Evolutionary conservation across 2,888 invertebrate genomes (phyloP).

Genomic region (Phalera bucephala): DNA sequence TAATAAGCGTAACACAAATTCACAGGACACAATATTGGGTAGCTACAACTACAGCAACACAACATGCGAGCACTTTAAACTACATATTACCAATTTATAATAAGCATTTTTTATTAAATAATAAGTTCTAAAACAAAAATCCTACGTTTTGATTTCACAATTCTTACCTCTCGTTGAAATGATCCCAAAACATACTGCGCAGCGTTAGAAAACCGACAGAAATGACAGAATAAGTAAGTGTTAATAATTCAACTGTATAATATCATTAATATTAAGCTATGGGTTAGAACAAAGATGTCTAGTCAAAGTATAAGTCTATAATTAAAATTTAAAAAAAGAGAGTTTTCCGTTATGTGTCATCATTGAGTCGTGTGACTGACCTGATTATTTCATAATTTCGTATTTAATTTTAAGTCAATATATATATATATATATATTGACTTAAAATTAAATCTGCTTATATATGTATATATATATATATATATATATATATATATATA

Average conservation of each 20-base stretch:
- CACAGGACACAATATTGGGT: constrained; percentile 83
- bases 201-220: constrained; percentile 89
- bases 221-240: constrained; percentile 82
- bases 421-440: too few species aligned
- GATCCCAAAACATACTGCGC: constrained; percentile 99
- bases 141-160: constrained; percentile 55
- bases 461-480: too few species aligned
- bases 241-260: constrained; percentile 44
- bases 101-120: constrained; percentile 27
- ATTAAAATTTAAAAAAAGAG: too few species aligned
- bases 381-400: too few species aligned
- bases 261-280: constrained; percentile 55
- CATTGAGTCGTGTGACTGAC: too few species aligned
- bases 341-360: too few species aligned
- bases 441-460: too few species aligned
- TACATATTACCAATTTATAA: constrained; percentile 27
- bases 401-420: too few species aligned
- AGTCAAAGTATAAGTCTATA: too few species aligned
- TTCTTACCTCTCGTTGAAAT: constrained; percentile 99
- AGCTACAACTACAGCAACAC: constrained; percentile 54
- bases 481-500: too few species aligned
- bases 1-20: constrained; percentile 84
- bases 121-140: constrained; percentile 41
- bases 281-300: constrained; percentile 27
- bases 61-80: constrained; percentile 36